Conservation (phyloP, 2,888 invertebrate species). For the Gisinianus flammeolus region DNA sequence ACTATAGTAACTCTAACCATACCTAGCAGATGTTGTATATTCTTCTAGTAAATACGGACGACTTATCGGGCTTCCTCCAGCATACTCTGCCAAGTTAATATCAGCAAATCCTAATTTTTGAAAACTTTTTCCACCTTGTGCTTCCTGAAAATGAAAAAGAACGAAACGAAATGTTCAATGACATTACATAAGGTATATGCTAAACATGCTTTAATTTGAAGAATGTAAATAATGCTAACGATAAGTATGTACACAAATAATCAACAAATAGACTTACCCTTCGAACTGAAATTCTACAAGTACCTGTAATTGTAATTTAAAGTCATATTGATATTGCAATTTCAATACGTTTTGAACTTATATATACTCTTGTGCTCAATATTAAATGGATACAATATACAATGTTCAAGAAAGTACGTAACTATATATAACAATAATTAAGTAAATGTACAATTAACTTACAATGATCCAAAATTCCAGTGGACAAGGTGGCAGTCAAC, state of each 20-base stretch:
- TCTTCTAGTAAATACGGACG: conserved; percentile 57
- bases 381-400: too few relatives aligned
- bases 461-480: conserved; percentile 66
- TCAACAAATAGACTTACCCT: conserved; percentile 61
- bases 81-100: conserved; percentile 67
- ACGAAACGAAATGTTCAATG: not conserved
- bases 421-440: too few relatives aligned
- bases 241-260: not conserved
- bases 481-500: conserved; percentile 65
- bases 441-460: too few relatives aligned
- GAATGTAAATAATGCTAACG: not conserved
- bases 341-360: too few relatives aligned
- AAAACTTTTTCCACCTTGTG: conserved; percentile 67
- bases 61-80: conserved; percentile 62
- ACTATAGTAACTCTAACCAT: too few relatives aligned
- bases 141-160: conserved; percentile 62
- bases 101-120: conserved; percentile 68
- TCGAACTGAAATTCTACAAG: conserved; percentile 66
- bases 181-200: too few relatives aligned
- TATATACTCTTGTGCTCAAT: too few relatives aligned
- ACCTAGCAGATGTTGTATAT: conserved; percentile 53
- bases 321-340: too few relatives aligned
- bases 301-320: too few relatives aligned
- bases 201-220: not conserved
- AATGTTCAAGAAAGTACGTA: too few relatives aligned